phyloP scores from a whole-genome alignment of 2,797 vertebrate species.

The Notolepis coatsorum region DNA sequence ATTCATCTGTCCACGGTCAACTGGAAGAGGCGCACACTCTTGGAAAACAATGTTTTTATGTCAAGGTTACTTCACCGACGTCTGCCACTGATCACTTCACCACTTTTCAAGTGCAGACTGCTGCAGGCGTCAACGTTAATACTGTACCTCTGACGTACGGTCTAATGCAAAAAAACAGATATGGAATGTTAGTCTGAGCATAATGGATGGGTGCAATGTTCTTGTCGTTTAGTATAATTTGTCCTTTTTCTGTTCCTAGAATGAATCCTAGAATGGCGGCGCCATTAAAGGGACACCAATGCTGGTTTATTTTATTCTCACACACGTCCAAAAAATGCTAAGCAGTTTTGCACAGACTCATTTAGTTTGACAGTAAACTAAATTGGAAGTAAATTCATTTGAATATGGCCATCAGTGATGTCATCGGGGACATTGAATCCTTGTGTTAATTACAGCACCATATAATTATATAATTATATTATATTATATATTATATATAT shows the following conservation, averaged over 20 bases:
- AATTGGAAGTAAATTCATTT: too few species aligned
- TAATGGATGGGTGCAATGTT: constrained; percentile 38
- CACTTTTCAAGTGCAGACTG: constrained; percentile 28
- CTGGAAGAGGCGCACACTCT: constrained; percentile 35
- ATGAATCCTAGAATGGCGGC: constrained; percentile 14
- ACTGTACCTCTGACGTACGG: constrained; percentile 45
- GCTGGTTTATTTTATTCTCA: too few species aligned
- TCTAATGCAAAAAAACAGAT: constrained; percentile 32
- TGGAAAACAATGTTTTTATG: constrained; percentile 29
- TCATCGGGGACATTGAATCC: too few species aligned
- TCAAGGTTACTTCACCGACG: constrained; percentile 66
- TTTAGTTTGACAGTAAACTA: too few species aligned
- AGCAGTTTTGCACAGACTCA: too few species aligned
- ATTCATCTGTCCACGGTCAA: constrained; percentile 28
- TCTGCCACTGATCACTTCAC: constrained; percentile 56
- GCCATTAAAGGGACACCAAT: background rate
- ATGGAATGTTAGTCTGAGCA: background rate
- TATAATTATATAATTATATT: too few species aligned
- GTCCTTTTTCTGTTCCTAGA: background rate
- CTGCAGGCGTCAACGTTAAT: constrained; percentile 54
- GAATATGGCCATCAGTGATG: too few species aligned
- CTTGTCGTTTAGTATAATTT: constrained; percentile 22
- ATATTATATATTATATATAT: too few species aligned
- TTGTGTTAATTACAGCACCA: too few species aligned
- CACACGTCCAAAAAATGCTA: too few species aligned